These are phyloP conservation scores for Coptotermes formosanus DNA, from an alignment of 1,140 invertebrate genomes.

Conservation along the genomic window DNA sequence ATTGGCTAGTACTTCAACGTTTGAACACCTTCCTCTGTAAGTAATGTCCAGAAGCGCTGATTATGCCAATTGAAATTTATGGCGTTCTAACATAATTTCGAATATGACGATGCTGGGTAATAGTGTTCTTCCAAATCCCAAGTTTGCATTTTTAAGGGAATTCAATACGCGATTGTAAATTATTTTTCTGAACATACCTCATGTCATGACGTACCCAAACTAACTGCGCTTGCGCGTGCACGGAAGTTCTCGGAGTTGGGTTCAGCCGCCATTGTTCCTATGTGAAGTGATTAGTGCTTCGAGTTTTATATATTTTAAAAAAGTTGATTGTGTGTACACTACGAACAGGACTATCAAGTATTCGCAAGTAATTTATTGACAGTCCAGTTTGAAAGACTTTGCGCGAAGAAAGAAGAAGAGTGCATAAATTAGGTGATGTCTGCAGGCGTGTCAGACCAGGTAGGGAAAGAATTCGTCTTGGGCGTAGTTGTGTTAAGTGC, in stretches of 20 bases:
- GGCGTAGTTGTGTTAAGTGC: slow-evolving; percentile 35
- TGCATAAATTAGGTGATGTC: slow-evolving; percentile 45
- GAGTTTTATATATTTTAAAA: slow-evolving; percentile 37
- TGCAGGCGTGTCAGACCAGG: slow-evolving; percentile 51
- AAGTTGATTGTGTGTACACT: slow-evolving; percentile 32
- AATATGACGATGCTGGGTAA: too few species aligned
- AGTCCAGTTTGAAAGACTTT: slow-evolving; percentile 33
- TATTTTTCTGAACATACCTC: neutral
- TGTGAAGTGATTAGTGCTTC: slow-evolving; percentile 34
- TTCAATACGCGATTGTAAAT: neutral
- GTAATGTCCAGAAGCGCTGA: too few species aligned
- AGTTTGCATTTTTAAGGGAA: too few species aligned
- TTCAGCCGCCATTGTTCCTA: slow-evolving; percentile 36
- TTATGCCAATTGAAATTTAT: neutral
- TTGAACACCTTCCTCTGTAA: too few species aligned
- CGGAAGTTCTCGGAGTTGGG: slow-evolving; percentile 34
- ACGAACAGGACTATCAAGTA: slow-evolving; percentile 28
- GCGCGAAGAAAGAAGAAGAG: slow-evolving; percentile 34
- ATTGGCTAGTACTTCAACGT: neutral
- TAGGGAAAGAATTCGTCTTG: slow-evolving; percentile 37
- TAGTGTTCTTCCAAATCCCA: too few species aligned
- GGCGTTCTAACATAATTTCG: neutral
- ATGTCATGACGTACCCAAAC: slow-evolving; percentile 28
- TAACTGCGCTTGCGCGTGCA: slow-evolving; percentile 23
- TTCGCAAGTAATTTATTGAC: slow-evolving; percentile 30